Percentiles rank a stretch among this genome's conserved stretches.
phyloP scores from a whole-genome alignment of 2,888 invertebrate genomes.

The Drosophila tripunctata region DNA sequence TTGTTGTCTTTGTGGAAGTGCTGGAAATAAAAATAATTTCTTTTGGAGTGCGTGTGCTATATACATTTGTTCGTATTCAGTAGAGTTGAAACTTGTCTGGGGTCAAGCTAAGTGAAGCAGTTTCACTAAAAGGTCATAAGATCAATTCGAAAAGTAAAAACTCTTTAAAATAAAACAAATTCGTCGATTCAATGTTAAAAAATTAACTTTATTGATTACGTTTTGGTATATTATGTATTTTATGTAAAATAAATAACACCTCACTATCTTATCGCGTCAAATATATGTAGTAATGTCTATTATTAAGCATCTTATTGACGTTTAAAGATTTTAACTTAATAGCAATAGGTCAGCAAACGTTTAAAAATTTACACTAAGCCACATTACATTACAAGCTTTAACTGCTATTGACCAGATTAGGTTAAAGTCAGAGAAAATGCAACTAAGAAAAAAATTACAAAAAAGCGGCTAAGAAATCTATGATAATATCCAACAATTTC shows the following conservation, averaged over 20 bases:
- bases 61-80: too few relatives aligned
- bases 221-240: too few relatives aligned
- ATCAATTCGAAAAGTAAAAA: conserved; percentile 20
- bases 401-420: conserved; percentile 9
- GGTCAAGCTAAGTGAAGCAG: conserved; percentile 17
- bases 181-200: too few relatives aligned
- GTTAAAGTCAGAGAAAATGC: conserved; percentile 20
- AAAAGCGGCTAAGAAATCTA: conserved; percentile 16
- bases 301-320: not conserved
- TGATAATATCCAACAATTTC: conserved; percentile 51
- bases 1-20: conserved; percentile 21
- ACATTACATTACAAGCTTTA: not conserved
- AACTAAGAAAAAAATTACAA: conserved; percentile 13
- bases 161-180: too few relatives aligned
- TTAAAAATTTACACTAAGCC: not conserved
- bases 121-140: conserved; percentile 38
- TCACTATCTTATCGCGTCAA: too few relatives aligned
- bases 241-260: not conserved
- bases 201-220: too few relatives aligned
- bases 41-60: conserved; percentile 47
- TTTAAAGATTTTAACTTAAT: conserved; percentile 4
- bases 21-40: conserved; percentile 58
- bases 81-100: conserved; percentile 6
- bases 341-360: conserved; percentile 5
- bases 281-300: too few relatives aligned